Base-by-base conservation (phyloP, 2,113 vertebrate genomes). In the Tachuris rubrigastra region DNA sequence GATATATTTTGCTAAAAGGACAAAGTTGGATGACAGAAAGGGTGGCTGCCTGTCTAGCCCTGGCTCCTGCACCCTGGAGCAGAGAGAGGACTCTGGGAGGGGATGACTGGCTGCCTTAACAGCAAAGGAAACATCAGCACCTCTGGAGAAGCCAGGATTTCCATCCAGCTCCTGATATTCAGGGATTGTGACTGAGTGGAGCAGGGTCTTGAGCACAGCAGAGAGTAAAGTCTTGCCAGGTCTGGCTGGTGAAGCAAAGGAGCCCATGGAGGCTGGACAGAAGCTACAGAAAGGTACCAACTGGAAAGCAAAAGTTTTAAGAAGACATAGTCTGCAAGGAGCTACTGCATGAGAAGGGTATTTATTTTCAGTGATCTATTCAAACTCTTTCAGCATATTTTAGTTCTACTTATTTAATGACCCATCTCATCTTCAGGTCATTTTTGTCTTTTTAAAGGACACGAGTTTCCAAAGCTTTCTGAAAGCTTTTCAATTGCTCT, bases 121-220 rank as follows among this genome's bases (percentile, higher is more conserved):
- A 24, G 50, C 46, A 67, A 62, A 42, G 31, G 65, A 74, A 39
- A 44, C 44, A 82, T 10, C 6, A 10, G 35, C 1, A 4, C 12
- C 27, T 55, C 0, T 27, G 39, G 27, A 71, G 80, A 74, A 74
- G 50, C 25, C 53, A 62, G 41, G 9, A 50, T 56, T 67, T 66
- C 31, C 30, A n/a, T 35, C 9, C 30, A 89, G 23, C 5, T 28
- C 24, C 8, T 7, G 27, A 17, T 20, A 31, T 19, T 31, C 65
- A 74, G 37, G 33, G 33, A 47, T 0, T 15, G 8, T 35, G 28
- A 58, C 14, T 10, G 37, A 71, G 35, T 18, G 19, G 28, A 67
- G 24, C 25, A 55, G 30, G 13, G 8, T 46, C n/a, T 62, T 31
- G 41, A 0, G 3, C 1, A 1, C 1, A 8, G 46, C 68, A 85